A percentile compares a stretch with the other conserved stretches of the same genome.
Evolutionary conservation across 2,888 invertebrate species (phyloP).

Genomic region (Drosophila paranaensis): DNA sequence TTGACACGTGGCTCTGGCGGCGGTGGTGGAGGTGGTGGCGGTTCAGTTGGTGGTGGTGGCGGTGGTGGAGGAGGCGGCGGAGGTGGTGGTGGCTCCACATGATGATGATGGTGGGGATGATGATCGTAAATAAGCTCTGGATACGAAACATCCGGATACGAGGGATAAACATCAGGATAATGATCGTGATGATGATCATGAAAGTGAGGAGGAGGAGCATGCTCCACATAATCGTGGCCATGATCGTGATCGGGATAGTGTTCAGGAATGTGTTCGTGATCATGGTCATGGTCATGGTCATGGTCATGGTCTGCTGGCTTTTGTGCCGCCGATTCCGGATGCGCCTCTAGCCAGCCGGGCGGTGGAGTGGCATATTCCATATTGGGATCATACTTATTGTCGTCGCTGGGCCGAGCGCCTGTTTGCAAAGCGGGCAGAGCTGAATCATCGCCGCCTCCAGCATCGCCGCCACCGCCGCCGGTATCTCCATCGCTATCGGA

Average conservation of each 20-base stretch:
- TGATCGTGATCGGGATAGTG: constrained; percentile 78
- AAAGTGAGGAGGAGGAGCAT: constrained; percentile 43
- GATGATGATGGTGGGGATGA: constrained; percentile 57
- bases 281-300: constrained; percentile 48
- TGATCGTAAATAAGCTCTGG: constrained; percentile 71
- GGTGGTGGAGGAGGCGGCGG: constrained; percentile 76
- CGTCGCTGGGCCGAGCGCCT: constrained; percentile 50
- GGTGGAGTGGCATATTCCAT: constrained; percentile 84
- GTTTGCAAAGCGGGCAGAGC: constrained; percentile 50
- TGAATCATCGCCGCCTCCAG: constrained; percentile 4
- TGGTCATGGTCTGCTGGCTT: constrained; percentile 67
- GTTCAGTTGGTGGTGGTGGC: constrained; percentile 65
- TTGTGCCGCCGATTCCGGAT: constrained; percentile 70
- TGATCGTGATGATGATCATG: constrained; percentile 64
- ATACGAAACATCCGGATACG: constrained; percentile 68
- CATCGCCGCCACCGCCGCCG: neutral
- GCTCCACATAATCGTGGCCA: constrained; percentile 64
- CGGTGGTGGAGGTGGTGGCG: constrained; percentile 69
- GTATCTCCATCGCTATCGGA: neutral
- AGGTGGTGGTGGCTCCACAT: constrained; percentile 55
- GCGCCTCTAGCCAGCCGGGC: constrained; percentile 80
- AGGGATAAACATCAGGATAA: constrained; percentile 59
- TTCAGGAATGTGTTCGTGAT: constrained; percentile 73
- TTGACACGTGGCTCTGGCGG: constrained; percentile 85
- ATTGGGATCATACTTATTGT: constrained; percentile 74